Evolutionary conservation across 2,888 invertebrate genomes (phyloP).

Genomic region (Flabesymbios commensalis): DNA sequence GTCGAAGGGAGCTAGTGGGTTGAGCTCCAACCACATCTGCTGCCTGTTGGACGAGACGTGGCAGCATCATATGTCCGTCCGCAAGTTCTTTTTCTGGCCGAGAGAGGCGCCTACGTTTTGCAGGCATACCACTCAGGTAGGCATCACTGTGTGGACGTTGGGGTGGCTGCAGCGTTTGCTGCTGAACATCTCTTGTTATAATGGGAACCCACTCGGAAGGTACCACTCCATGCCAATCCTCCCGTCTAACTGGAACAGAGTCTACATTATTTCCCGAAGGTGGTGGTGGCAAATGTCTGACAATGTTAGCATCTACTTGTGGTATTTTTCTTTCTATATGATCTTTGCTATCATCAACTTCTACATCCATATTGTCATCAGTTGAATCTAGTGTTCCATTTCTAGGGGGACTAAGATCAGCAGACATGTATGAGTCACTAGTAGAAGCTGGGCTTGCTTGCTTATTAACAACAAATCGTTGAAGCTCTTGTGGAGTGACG

Average conservation of each 20-base stretch:
- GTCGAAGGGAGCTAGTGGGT: constrained; percentile 62
- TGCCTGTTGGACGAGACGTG: constrained; percentile 62
- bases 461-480: neutral
- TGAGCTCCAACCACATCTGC: constrained; percentile 66
- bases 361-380: too few species aligned
- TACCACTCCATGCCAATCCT: constrained; percentile 69
- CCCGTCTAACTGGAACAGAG: constrained; percentile 12
- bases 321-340: too few species aligned
- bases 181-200: constrained; percentile 77
- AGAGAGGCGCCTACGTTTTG: constrained; percentile 73
- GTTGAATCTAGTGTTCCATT: too few species aligned
- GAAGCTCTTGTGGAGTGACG: constrained; percentile 41
- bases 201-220: constrained; percentile 84
- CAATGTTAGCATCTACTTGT: too few species aligned
- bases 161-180: constrained; percentile 70
- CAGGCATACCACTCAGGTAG: constrained; percentile 86
- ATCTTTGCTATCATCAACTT: too few species aligned
- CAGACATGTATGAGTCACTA: too few species aligned
- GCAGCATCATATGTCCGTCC: constrained; percentile 46
- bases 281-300: constrained; percentile 16
- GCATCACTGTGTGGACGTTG: constrained; percentile 81
- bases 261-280: constrained; percentile 8
- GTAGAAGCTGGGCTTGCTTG: too few species aligned
- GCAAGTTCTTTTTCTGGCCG: constrained; percentile 33
- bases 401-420: too few species aligned